These are phyloP conservation scores for Aegithalos caudatus DNA, from an alignment of 2,113 vertebrate species.

Conservation along the genomic window DNA sequence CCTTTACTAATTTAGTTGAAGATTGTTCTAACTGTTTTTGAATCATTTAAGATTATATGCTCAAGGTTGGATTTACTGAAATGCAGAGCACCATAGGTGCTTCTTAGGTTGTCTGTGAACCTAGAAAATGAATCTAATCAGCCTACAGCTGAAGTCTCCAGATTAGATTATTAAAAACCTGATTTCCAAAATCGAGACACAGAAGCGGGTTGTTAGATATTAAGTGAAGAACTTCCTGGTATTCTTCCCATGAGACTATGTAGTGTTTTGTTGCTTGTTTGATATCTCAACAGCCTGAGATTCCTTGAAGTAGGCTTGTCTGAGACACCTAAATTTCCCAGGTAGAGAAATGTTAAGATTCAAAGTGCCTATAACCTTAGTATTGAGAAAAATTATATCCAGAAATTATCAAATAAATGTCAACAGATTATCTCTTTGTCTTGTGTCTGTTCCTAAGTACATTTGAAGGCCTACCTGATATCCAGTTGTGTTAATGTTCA, in stretches of 20 bases:
- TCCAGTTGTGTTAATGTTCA: background rate
- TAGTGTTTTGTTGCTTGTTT: background rate
- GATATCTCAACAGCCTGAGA: background rate
- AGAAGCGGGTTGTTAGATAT: background rate
- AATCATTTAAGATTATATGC: background rate
- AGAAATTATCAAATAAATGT: background rate
- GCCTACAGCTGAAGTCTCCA: background rate
- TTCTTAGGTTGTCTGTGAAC: background rate
- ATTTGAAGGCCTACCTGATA: background rate
- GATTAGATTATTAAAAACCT: background rate
- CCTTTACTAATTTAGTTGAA: constrained; percentile 37
- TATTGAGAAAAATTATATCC: background rate
- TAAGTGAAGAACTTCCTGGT: background rate
- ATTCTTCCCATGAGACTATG: background rate
- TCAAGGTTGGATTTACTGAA: background rate
- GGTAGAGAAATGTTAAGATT: background rate
- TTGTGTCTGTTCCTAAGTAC: background rate
- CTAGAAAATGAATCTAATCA: background rate
- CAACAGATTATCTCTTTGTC: background rate
- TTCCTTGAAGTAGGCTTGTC: background rate
- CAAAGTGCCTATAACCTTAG: background rate
- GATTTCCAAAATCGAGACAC: constrained; percentile 4
- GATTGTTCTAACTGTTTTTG: background rate
- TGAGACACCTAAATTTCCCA: background rate
- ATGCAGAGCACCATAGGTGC: background rate